Conservation (phyloP, 2,888 invertebrate species). For the Galerucella calmariensis region DNA sequence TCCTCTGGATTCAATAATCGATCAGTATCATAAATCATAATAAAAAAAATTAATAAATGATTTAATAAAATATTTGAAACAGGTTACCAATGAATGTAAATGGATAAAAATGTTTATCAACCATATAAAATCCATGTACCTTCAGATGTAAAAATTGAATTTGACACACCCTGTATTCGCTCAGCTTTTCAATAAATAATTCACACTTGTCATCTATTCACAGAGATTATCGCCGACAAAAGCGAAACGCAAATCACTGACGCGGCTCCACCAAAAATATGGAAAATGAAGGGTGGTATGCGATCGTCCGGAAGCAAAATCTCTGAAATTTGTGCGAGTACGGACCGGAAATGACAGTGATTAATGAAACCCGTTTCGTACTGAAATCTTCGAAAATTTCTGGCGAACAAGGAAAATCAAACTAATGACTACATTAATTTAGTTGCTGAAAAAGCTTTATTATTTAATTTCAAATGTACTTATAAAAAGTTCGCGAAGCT, state of each 20-base stretch:
- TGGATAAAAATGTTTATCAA: too few relatives aligned
- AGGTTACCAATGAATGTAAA: too few relatives aligned
- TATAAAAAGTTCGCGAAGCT: too few relatives aligned
- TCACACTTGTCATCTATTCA: slow-evolving; percentile 10
- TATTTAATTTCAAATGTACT: too few relatives aligned
- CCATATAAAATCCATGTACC: too few relatives aligned
- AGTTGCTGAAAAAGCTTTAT: slow-evolving; percentile 1
- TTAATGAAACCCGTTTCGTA: slow-evolving; percentile 47
- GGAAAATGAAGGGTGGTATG: slow-evolving; percentile 37
- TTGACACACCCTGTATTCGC: neutral
- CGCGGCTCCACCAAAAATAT: slow-evolving; percentile 11
- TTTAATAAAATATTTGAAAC: too few relatives aligned
- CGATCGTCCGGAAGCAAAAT: slow-evolving; percentile 44
- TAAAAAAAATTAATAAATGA: too few relatives aligned
- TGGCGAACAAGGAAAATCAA: slow-evolving; percentile 34
- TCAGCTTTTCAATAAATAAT: slow-evolving; percentile 8
- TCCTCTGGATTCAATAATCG: too few relatives aligned
- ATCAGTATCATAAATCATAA: too few relatives aligned
- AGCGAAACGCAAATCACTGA: slow-evolving; percentile 8
- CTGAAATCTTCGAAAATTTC: slow-evolving; percentile 46
- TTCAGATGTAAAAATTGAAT: too few relatives aligned
- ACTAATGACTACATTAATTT: slow-evolving; percentile 37
- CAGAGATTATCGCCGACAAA: slow-evolving; percentile 12
- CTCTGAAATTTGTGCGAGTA: slow-evolving; percentile 47
- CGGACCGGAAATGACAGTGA: slow-evolving; percentile 48